Base-by-base conservation (phyloP, 2,113 vertebrate genomes). In the Brachionichthys hirsutus region DNA sequence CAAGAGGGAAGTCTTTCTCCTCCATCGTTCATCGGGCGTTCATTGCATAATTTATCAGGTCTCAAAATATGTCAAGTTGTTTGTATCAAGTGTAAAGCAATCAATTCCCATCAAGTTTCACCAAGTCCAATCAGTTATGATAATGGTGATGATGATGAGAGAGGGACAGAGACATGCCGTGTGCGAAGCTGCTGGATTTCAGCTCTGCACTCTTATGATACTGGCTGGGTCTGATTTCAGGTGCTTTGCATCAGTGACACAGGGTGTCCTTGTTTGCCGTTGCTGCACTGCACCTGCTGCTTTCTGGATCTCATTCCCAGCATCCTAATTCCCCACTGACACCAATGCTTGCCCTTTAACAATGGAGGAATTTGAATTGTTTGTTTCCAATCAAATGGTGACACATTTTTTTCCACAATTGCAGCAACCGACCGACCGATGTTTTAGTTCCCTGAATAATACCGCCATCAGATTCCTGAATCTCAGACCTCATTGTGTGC, bases 181-280 rank as follows among this genome's bases (percentile, higher is more conserved):
- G 9, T 58, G 30, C 50, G 20, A 51, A 59, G 54, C 55, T 56
- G 61, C 53, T 53, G 59, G 43, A 9, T 46, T 43, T 52, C 40
- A 2, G 22, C 30, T 30, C 24, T 30, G 24, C 24, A 30, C 24
- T 30, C 24, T 30, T 3, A 7, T 58, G 54, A 59, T 62, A 49
- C 44, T 53, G 47, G 44, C 57, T 13, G 53, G 15, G 24, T 12
- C 34, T 40, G 70, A 50, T 75, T 78, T 74, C 62, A 78, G 75
- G 52, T 66, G 69, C 49, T 67, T 71, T 13, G 0, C 69, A 62
- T 71, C 62, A 65, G 2, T 62, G 67, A 74, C 49, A 70, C 57
- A 24, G 35, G 67, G 59, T 70, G 75, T 66, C 71, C 69, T 67
- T 54, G 56, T 71, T 71, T 70, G 55, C 52, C 61, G 4, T 44